Conservation (phyloP, 2,888 invertebrate genomes). For the Octonoba sinensis region DNA sequence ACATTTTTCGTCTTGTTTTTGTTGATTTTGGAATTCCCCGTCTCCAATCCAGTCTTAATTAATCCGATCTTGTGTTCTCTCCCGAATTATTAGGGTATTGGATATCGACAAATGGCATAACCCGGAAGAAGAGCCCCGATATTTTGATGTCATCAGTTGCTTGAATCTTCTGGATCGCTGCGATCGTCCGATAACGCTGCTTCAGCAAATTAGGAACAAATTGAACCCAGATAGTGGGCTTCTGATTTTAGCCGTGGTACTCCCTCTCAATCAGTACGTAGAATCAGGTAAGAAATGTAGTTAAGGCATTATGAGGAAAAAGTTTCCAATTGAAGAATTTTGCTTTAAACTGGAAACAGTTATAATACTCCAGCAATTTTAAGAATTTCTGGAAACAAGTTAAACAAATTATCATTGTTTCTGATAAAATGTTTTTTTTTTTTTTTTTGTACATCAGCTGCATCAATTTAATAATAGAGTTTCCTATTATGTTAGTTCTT, state of each 20-base stretch:
- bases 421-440: too few species aligned
- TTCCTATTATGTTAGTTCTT: too few species aligned
- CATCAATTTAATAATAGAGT: too few species aligned
- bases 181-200: slow-evolving; percentile 83
- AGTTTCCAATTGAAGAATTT: not conserved
- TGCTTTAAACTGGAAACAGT: too few species aligned
- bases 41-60: too few species aligned
- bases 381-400: too few species aligned
- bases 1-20: too few species aligned
- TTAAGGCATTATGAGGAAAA: not conserved
- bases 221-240: slow-evolving; percentile 80
- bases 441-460: too few species aligned
- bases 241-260: slow-evolving; percentile 88
- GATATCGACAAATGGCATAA: slow-evolving; percentile 80
- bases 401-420: too few species aligned
- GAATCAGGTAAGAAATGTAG: slow-evolving; percentile 79
- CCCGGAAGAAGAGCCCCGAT: slow-evolving; percentile 69
- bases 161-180: slow-evolving; percentile 95
- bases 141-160: slow-evolving; percentile 86
- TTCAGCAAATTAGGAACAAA: slow-evolving; percentile 81
- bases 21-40: too few species aligned
- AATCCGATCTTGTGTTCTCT: too few species aligned
- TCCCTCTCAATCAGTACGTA: slow-evolving; percentile 95
- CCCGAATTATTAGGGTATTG: slow-evolving; percentile 75
- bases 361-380: too few species aligned